These are phyloP conservation scores for Corapipo altera DNA, from an alignment of 2,113 vertebrate species.

Conservation along the genomic window DNA sequence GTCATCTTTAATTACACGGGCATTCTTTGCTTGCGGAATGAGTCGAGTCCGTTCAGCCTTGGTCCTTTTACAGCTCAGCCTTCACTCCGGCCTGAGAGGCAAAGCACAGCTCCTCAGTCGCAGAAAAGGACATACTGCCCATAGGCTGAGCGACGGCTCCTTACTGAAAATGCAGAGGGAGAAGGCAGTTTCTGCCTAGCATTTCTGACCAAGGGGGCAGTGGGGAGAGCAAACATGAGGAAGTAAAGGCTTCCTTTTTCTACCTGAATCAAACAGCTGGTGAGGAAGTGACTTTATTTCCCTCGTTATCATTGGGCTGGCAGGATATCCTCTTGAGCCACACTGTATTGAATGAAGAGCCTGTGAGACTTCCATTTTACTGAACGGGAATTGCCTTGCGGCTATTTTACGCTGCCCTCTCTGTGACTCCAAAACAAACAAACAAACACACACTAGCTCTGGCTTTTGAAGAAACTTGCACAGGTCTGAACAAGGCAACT, in stretches of 20 bases:
- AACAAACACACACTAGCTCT: background rate
- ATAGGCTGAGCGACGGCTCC: background rate
- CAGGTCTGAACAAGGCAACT: background rate
- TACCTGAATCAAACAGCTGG: constrained; percentile 80
- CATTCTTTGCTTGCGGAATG: background rate
- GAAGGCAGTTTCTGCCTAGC: constrained; percentile 16
- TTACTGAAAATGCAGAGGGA: background rate
- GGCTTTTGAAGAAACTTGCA: constrained; percentile 45
- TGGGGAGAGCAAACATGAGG: constrained; percentile 64
- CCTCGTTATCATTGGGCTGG: constrained; percentile 72
- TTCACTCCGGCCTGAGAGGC: background rate
- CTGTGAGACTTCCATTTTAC: constrained; percentile 57
- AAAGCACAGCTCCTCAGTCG: accelerated
- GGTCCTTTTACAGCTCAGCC: background rate
- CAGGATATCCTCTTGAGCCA: constrained; percentile 83
- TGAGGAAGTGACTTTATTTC: constrained; percentile 86
- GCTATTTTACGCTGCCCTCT: constrained; percentile 35
- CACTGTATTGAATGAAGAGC: constrained; percentile 76
- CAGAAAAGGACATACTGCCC: background rate
- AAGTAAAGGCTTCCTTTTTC: constrained; percentile 77
- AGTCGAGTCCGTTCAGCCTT: background rate
- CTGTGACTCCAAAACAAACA: constrained; percentile 50
- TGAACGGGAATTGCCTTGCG: constrained; percentile 27
- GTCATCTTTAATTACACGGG: background rate
- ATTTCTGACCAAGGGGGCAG: constrained; percentile 26